Base-by-base conservation (phyloP, 92 coral and sea anemone species). In the Phymanthus crucifer region DNA sequence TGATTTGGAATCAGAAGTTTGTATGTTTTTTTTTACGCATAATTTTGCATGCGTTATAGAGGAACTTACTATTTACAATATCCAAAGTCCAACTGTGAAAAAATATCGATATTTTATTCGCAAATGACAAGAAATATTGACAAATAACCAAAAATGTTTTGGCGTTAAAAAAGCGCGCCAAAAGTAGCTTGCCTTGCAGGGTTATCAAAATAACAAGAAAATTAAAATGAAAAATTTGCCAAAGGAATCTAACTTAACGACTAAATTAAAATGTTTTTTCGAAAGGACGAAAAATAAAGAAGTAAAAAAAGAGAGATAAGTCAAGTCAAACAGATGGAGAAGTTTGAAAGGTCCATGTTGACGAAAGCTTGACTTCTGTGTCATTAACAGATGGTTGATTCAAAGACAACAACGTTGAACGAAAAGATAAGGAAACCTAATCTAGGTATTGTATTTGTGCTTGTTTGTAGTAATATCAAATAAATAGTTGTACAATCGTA, bases 351-450 rank as follows among this genome's bases (percentile, higher is more conserved):
- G 32, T 27, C 29, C 36, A 61, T 27, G 68, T 61, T 61, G 68
- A 9, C 29, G 29, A 61, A 61, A 17, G 34, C 68, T 61, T 61
- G 14, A 61, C 68, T 61, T 27, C 17, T 26, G 34, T 61, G 29
- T 61, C 68, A 26, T 61, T 61, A 61, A 33, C 68, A 61, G 68
- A 61, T 61, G 68, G 36, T 4, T 61, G 29, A 29, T 24, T 6
- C 27, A 61, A 61, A 61, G 35, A 61, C 68, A 61, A 61, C 68
- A 61, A 34, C 26, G 68, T 61, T 61, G 68, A 61, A 27, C 1
- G 68, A 61, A 61, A 27, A 61, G 68, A 61, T 61, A 61, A 61
- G 34, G 3, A 61, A 61, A 29, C 11, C 68, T 24, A 29, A 27
- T 18, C 33, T 11, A 27, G 32, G 19, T 12, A 27, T 61, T 61